Conservation (phyloP, 2,113 vertebrate species). For the Scartelaos histophorus region DNA sequence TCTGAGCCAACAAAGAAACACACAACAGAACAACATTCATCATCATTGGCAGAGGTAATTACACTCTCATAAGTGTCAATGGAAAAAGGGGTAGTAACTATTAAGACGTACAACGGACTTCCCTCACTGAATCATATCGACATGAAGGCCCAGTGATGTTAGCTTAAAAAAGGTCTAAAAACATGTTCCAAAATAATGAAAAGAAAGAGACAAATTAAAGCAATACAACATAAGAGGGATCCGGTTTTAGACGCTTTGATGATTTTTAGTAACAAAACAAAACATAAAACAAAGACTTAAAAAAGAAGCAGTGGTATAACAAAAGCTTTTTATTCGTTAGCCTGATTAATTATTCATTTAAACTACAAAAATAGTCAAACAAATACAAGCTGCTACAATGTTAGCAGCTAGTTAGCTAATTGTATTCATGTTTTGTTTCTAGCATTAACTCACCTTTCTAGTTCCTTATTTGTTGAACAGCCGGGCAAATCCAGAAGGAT, state of each 20-base stretch:
- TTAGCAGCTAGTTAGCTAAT: not conserved
- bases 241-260: not conserved
- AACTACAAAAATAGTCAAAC: not conserved
- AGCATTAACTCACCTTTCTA: not conserved
- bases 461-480: not conserved
- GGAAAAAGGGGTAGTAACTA: not conserved
- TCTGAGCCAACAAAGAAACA: not conserved
- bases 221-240: not conserved
- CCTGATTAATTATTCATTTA: conserved; percentile 5
- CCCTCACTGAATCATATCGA: not conserved
- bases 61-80: not conserved
- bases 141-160: not conserved
- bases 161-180: not conserved
- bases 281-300: conserved; percentile 7
- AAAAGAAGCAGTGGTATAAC: not conserved
- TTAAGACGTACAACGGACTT: not conserved
- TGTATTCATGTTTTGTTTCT: not conserved
- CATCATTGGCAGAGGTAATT: not conserved
- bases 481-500: too few relatives aligned
- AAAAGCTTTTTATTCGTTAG: not conserved
- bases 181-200: not conserved
- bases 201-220: not conserved
- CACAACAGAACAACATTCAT: not conserved
- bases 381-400: not conserved
- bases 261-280: conserved; percentile 5